Evolutionary conservation across 2,888 invertebrate genomes (phyloP), one percentile per base, ranked within the genome.

Genomic region (Alentia gelatinosa): DNA sequence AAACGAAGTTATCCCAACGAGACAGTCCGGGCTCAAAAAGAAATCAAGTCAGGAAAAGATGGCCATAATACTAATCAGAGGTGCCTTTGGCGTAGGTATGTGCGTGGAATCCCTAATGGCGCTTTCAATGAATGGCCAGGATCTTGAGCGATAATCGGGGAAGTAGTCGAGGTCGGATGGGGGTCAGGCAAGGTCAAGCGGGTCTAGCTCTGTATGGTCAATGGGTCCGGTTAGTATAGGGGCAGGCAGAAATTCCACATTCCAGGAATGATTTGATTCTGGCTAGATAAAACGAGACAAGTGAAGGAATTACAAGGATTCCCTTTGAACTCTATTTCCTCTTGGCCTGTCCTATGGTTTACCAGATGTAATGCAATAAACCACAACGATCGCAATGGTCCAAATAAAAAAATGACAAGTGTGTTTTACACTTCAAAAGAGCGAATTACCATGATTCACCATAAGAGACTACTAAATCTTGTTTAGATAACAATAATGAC

Each of bases 1-100:
- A 86, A 79, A 86, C 86, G 86, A 86, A 86, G 86, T 86, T 86
- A 86, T 9, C 86, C 86, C 33, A 86, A 86, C 47, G 86, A 42
- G 47, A 50, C 47, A 47, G 26, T 86, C 39, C n/a, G 15, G 33
- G 19, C 30, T 26, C 50, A 26, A 47, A 86, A 86, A 86, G 86
- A 30, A 47, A 86, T 50, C 50, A 50, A 86, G 86, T 42, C 47
- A 47, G 86, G 47, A 42, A 47, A 86, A 86, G 86, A 50, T 50
- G 86, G 47, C 30, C 30, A 86, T 50, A 86, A 86, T 86, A 50
- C 47, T 86, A 86, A 86, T 86, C 86, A 86, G 50, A 26, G 50
- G 33, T 9, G 15, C 47, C 42, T 30, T 33, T 47, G 86, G 86
- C 26, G 86, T 33, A 47, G 86, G 86, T 86, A 86, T 50, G 33